These are phyloP conservation scores for Clarias fuscus DNA, from an alignment of 2,797 vertebrate genomes.

Conservation along the genomic window DNA sequence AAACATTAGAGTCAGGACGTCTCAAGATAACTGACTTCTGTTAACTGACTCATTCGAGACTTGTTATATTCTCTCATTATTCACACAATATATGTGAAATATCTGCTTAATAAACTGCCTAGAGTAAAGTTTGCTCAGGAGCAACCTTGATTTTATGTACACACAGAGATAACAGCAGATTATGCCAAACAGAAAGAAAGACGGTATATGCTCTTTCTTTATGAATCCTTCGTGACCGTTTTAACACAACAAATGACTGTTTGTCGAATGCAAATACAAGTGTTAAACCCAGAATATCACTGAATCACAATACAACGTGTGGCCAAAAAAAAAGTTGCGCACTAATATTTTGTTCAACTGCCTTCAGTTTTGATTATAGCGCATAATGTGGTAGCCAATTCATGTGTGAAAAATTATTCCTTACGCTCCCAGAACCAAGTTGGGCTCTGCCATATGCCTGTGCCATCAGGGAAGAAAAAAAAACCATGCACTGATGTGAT, in stretches of 20 bases:
- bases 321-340: too few relatives aligned
- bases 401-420: too few relatives aligned
- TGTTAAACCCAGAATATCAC: not conserved
- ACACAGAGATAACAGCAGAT: not conserved
- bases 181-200: not conserved
- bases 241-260: not conserved
- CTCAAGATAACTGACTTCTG: not conserved
- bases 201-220: too few relatives aligned
- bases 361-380: too few relatives aligned
- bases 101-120: not conserved
- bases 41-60: not conserved
- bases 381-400: too few relatives aligned
- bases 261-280: too few relatives aligned
- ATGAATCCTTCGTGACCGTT: not conserved
- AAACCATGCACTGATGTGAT: too few relatives aligned
- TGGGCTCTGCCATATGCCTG: too few relatives aligned
- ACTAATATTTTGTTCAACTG: too few relatives aligned
- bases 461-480: too few relatives aligned
- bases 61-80: constrained; percentile 1
- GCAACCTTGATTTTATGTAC: not conserved
- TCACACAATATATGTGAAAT: not conserved
- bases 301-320: not conserved
- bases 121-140: not conserved
- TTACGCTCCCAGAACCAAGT: too few relatives aligned
- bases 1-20: constrained; percentile 7